Evolutionary conservation across 2,888 invertebrate species (phyloP).

Genomic region (Aporophyla lueneburgensis): DNA sequence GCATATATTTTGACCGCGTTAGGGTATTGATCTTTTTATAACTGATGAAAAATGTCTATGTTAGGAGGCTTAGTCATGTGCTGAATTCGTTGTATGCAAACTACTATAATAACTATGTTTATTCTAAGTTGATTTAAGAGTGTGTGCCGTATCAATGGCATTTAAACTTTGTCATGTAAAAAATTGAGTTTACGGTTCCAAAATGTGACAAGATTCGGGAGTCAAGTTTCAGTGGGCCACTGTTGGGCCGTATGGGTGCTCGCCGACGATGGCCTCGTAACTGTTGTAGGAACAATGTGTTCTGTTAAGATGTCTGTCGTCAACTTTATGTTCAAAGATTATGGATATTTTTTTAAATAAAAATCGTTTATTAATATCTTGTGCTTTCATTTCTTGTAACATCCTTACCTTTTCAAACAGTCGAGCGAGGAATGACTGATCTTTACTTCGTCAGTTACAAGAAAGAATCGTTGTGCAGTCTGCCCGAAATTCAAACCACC

Average conservation of each 20-base stretch:
- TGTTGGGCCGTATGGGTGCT: neutral
- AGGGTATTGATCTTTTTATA: too few species aligned
- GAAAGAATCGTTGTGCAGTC: too few species aligned
- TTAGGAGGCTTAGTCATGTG: too few species aligned
- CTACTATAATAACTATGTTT: too few species aligned
- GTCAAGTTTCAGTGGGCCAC: neutral
- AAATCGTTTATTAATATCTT: constrained; percentile 5
- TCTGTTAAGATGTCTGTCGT: neutral
- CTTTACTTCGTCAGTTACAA: too few species aligned
- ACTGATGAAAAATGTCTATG: too few species aligned
- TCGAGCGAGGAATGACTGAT: neutral
- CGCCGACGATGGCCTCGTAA: neutral
- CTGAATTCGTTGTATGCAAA: too few species aligned
- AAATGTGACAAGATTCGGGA: neutral
- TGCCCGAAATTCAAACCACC: neutral
- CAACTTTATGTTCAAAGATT: constrained; percentile 28
- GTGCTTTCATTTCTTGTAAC: constrained; percentile 2
- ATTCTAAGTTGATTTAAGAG: neutral
- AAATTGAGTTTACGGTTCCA: neutral
- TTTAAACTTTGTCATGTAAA: neutral
- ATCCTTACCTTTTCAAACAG: neutral
- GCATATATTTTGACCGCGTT: too few species aligned
- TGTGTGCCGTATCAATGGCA: too few species aligned
- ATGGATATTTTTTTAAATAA: constrained; percentile 42
- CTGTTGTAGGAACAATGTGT: constrained; percentile 13